Base-by-base conservation (phyloP, 2,113 vertebrate species). In the Odontesthes bonariensis region DNA sequence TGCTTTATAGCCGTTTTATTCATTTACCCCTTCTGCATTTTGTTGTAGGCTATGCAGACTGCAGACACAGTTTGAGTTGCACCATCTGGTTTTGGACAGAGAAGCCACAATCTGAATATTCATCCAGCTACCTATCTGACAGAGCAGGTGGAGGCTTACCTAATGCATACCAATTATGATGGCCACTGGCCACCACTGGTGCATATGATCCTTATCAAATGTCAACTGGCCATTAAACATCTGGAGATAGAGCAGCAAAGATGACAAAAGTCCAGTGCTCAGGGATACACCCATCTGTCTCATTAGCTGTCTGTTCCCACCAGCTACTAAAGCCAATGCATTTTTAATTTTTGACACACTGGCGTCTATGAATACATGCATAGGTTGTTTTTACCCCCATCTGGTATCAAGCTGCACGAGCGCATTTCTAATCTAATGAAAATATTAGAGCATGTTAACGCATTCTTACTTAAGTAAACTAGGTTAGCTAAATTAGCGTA, bases 201-300 rank as follows among this genome's bases (percentile, higher is more conserved):
- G 65, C 59, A 60, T 61, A 72, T 35, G 78, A 82, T 84, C 70
- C 69, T 74, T 65, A 83, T 89, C 92, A 86, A 89, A 91, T 89
- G 86, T 88, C 89, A 90, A 31, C 64, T 59, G 56, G 73, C 74
- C 71, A 74, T 73, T 5, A 60, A 87, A 80, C 72, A 81, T 69
- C 75, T 83, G 54, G 67, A 64, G 68, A 72, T 20, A 42, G 66
- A 66, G 65, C 57, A 82, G 79, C 52, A n/a, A 52, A 19, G 59
- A 72, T 27, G 68, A 56, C 56, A 67, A 76, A 54, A 60, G 78
- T 63, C 44, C 61, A 51, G 56, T 32, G 67, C 61, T 51, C 19
- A 17, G 59, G 59, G 57, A 82, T 57, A 47, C 33, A 69, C 55
- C 72, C 78, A 22, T 58, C 13, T 38, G 73, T 73, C 79, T 81